Base-by-base conservation (phyloP, 2,888 invertebrate genomes). In the Ophion ventricosus region DNA sequence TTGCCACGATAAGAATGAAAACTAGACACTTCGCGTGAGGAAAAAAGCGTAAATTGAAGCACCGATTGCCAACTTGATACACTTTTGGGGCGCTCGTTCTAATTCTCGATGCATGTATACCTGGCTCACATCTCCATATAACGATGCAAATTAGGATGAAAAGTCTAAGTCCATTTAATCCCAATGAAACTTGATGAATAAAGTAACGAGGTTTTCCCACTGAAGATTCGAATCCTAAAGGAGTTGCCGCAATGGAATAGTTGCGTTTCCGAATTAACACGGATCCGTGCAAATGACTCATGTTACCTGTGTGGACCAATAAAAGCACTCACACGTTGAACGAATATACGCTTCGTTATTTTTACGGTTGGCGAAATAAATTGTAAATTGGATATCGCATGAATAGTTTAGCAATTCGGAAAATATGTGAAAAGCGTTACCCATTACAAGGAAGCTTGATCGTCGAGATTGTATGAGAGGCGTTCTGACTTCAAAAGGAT, bases 161-260 rank as follows among this genome's bases (percentile, higher is more conserved):
- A 43, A 63, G 43, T 17, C 29, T 49, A 66, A 82, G 63, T 54
- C 57, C 56, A 43, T 75, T 80, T 35, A 75, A 81, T 70, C 40
- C 70, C n/a, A 63, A 35, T 56, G 63, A 56, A 64, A 57, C 25
- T 40, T 49, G 57, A 76, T 81, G 76, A 76, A 81, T 72, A 64
- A 76, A 82, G 23, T 72, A 72, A 76, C 70, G 69, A 64, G 64
- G 25, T 35, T 79, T 72, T 72, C 70, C 40, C 57, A 23, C 2
- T 26, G 17, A 35, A 26, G 56, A 25, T 40, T 70, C 56, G 43
- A n/a, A 69, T 76, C 43, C 23, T 5, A 14, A 64, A 61, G 29
- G 26, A 40, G 43, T 57, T 64, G 43, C 0, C 8, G 57, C 40
- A 54, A 8, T 35, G 10, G 23, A 66, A 66, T 20, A n/a, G 35